Base-by-base conservation (phyloP, 1,140 invertebrate genomes). In the Oscheius sp. region DNA sequence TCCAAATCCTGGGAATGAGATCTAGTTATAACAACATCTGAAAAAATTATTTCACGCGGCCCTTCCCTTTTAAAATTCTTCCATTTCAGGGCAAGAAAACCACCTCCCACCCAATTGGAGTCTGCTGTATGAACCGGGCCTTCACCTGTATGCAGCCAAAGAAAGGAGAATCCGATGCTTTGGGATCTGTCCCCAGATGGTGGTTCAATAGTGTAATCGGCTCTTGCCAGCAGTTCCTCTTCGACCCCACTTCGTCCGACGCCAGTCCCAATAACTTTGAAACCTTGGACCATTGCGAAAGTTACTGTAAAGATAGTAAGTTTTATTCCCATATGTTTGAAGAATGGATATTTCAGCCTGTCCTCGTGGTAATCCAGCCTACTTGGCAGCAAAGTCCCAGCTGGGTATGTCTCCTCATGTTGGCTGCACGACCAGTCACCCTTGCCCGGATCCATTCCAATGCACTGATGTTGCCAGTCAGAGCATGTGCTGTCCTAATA, bases 241-340 rank as follows among this genome's bases (percentile, higher is more conserved):
- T 71, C 55, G 70, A 75, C 58, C 59, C 68, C 3, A 71, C 59
- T 2, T 59, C 66, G 0, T 61, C 64, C 2, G 77, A 79, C 36
- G 80, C 80, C 10, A 84, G 82, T 3, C 82, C 81, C 1, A 82
- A 82, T 45, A 82, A 82, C 59, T 82, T 82, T 67, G 65, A 75
- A 18, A 84, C 82, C 2, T 63, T 83, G 20, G 82, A 82, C 35
- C 81, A 82, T 66, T 82, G 81, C 70, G 82, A 82, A 65, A 74
- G 68, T 31, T 84, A 77, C 42, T 82, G 82, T 52, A 69, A 80
- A 26, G 82, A 75, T 42, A 63, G 68, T 75, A 29, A 42, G 68
- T 36, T 68, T 36, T 59, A 35, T 68, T 29, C 7, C 13, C 46
- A 15, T 28, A 15, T 28, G 20, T 45, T 45, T 45, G 23, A 15